These are phyloP conservation scores for Schlechtendalia chinensis DNA, from an alignment of 1,140 invertebrate genomes.

Conservation along the genomic window DNA sequence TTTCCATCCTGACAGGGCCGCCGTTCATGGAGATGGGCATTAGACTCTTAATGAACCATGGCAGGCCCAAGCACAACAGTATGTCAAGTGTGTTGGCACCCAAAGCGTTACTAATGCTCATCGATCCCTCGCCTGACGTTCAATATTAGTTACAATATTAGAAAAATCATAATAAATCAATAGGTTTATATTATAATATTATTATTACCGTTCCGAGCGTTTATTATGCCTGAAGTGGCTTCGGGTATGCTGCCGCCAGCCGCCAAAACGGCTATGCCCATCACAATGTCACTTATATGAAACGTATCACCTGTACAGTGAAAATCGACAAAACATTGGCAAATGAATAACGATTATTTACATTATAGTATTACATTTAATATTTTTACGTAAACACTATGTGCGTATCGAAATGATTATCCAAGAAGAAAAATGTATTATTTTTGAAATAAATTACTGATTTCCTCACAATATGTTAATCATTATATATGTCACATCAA, in stretches of 20 bases:
- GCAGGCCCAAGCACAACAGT: conserved; percentile 77
- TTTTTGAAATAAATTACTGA: no score
- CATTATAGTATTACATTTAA: no score
- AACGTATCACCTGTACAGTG: conserved; percentile 67
- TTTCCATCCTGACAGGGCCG: conserved; percentile 53
- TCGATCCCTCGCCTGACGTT: conserved; percentile 73
- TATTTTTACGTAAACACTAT: no score
- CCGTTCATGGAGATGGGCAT: conserved; percentile 57
- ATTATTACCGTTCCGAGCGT: conserved; percentile 65
- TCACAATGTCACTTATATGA: conserved; percentile 77
- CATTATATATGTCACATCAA: no score
- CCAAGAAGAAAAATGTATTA: no score
- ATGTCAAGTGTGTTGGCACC: conserved; percentile 84
- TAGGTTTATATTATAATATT: conserved; percentile 53
- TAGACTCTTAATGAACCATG: conserved; percentile 77
- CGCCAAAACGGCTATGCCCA: conserved; percentile 85
- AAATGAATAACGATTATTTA: no score
- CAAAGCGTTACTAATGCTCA: conserved; percentile 81
- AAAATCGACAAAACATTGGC: no score
- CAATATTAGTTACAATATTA: not conserved
- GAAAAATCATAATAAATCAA: no score
- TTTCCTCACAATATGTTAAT: no score
- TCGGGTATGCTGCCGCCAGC: conserved; percentile 88
- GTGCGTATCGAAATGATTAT: no score
- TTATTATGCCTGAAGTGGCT: conserved; percentile 78